Evolutionary conservation across 2,888 invertebrate genomes (phyloP).

Genomic region (Trichopria drosophilae): DNA sequence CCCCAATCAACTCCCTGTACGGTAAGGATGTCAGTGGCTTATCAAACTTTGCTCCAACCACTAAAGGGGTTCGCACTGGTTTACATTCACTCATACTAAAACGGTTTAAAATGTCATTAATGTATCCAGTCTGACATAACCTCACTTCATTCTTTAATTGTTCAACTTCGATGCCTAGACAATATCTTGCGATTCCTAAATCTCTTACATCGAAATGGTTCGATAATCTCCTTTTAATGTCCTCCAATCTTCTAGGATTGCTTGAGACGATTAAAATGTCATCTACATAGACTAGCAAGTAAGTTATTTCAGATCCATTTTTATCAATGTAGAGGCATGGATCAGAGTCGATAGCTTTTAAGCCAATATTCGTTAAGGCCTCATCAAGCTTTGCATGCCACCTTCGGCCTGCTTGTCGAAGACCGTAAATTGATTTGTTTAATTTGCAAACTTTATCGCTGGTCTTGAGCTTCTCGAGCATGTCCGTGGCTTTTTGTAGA

Average conservation of each 20-base stretch:
- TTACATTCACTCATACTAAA: too few relatives aligned
- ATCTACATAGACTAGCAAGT: constrained; percentile 4
- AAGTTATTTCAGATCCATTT: neutral
- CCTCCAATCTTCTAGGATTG: neutral
- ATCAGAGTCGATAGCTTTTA: neutral
- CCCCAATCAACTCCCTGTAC: too few relatives aligned
- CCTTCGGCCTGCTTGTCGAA: constrained; percentile 1
- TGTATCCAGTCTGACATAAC: too few relatives aligned
- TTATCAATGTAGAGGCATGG: neutral
- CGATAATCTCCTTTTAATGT: neutral
- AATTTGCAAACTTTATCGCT: constrained; percentile 4
- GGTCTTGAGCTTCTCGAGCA: neutral
- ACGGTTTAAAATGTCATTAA: too few relatives aligned
- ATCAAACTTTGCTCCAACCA: too few relatives aligned
- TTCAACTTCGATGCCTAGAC: constrained; percentile 1
- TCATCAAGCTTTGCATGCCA: neutral
- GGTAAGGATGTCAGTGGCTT: too few relatives aligned
- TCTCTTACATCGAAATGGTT: neutral
- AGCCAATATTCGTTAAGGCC: neutral
- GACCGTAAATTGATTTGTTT: constrained; percentile 6
- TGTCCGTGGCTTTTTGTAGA: neutral
- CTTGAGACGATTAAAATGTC: constrained; percentile 5
- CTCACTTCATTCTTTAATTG: too few relatives aligned
- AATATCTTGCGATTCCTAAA: neutral
- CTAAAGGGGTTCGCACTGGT: too few relatives aligned